These are phyloP conservation scores for Amphimallon solstitiale DNA, from an alignment of 2,888 invertebrate species.

Conservation along the genomic window DNA sequence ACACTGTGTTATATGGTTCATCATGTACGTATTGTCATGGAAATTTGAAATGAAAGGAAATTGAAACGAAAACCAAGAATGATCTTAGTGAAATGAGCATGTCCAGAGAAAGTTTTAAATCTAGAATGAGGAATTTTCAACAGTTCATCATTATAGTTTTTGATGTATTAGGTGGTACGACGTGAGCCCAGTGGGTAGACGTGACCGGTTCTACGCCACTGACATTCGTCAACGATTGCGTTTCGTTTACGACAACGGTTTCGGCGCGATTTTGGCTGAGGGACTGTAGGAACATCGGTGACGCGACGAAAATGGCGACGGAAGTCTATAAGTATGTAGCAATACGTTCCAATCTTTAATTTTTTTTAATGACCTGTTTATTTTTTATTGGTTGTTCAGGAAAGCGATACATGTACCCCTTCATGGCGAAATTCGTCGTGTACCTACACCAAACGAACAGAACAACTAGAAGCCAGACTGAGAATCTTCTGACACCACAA, in stretches of 20 bases:
- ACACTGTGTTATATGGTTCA: constrained; percentile 22
- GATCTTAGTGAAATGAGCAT: constrained; percentile 26
- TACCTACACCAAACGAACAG: constrained; percentile 97
- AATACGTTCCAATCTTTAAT: background rate
- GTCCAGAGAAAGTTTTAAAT: constrained; percentile 19
- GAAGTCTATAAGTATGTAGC: constrained; percentile 88
- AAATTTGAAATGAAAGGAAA: no score
- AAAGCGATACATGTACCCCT: constrained; percentile 99
- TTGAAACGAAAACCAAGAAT: constrained; percentile 6
- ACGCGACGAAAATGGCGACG: constrained; percentile 98
- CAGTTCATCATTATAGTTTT: constrained; percentile 15
- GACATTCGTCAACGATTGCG: constrained; percentile 98
- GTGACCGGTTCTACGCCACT: constrained; percentile 99
- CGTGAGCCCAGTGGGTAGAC: constrained; percentile 99
- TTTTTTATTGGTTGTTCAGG: no score
- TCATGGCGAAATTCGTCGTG: constrained; percentile 99
- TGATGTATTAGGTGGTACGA: constrained; percentile 91
- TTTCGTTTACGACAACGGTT: constrained; percentile 99
- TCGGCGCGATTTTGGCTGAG: constrained; percentile 99
- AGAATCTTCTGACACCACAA: constrained; percentile 99
- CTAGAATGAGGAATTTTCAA: constrained; percentile 1
- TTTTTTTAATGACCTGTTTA: constrained; percentile 16
- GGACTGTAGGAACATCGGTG: constrained; percentile 96
- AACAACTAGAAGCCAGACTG: constrained; percentile 89
- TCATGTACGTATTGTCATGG: constrained; percentile 16